Conservation (phyloP, 2,888 invertebrate species). For the Temnothorax rugatulus region DNA sequence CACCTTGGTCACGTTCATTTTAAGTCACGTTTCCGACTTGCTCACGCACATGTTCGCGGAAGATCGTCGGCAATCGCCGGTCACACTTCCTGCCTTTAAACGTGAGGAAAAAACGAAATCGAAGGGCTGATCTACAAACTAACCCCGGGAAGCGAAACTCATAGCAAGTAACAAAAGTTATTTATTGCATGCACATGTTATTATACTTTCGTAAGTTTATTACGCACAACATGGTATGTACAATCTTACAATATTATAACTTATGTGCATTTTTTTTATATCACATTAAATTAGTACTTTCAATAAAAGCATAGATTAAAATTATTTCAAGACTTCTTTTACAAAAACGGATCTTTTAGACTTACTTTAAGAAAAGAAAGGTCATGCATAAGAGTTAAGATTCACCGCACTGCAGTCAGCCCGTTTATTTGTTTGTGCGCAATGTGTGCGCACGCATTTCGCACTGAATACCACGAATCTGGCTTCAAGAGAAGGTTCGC, state of each 20-base stretch:
- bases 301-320: not conserved
- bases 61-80: slow-evolving; percentile 1
- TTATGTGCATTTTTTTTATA: not conserved
- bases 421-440: not conserved
- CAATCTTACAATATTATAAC: not conserved
- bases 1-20: slow-evolving; percentile 55
- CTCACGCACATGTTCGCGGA: slow-evolving; percentile 38
- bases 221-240: not conserved
- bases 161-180: not conserved
- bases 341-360: not conserved
- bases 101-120: slow-evolving; percentile 39
- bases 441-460: not conserved
- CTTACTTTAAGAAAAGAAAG: not conserved
- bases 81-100: slow-evolving; percentile 15
- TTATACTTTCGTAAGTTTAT: not conserved
- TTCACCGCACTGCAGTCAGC: not conserved
- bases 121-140: not conserved
- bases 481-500: not conserved
- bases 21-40: slow-evolving; percentile 41
- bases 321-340: not conserved
- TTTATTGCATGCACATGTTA: not conserved
- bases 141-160: not conserved
- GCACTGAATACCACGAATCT: not conserved
- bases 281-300: not conserved
- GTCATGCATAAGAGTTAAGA: not conserved